Base-by-base conservation (phyloP, 2,888 invertebrate species). In the Apamea monoglypha region DNA sequence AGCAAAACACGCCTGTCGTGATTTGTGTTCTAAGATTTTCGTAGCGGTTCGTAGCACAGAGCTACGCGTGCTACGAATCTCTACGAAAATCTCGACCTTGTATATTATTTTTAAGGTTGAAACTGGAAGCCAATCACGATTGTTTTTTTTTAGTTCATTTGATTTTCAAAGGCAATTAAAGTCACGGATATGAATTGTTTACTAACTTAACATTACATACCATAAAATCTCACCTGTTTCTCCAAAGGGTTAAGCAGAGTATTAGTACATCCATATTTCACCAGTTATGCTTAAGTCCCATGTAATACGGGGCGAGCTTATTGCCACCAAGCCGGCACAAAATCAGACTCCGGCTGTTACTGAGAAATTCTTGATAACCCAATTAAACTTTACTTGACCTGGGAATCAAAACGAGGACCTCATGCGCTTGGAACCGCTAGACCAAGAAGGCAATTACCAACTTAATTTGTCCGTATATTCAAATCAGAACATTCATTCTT, bases 11-110 rank as follows among this genome's bases (percentile, higher is more conserved):
- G 47, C 18, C 8, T 63, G 63, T 10, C 61, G 66, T 63, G 79
- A 83, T 82, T 64, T 74, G 29, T 50, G 25, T 50, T 78, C 64
- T 59, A 32, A 66, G 66, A 79, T 68, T 73, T 63, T 56, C 86
- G 85, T 86, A 85, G 85, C 47, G 40, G 36, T 73, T 86, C 80
- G 86, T 85, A 85, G 85, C 86, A 69, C 36, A 0, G 12, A 12
- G 82, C 76, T 80, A 83, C 83, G 86, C 61, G 74, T 73, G 72
- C 86, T 85, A 85, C 85, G 86, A 74, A 59, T n/a, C 63, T 56
- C 79, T 66, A 80, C 74, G 79, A 59, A 59, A 59, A 66, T 80
- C 66, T 40, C n/a, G 47, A 25, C 18, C 36, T 71, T 0, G 29
- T 29, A 18, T 59, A 32, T 73, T 50, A 12, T 18, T 6, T 53